A percentile compares a stretch with the other conserved stretches of the same genome.
Evolutionary conservation across 1,140 invertebrate genomes (phyloP).

Genomic region (Geopemphigus sp.): DNA sequence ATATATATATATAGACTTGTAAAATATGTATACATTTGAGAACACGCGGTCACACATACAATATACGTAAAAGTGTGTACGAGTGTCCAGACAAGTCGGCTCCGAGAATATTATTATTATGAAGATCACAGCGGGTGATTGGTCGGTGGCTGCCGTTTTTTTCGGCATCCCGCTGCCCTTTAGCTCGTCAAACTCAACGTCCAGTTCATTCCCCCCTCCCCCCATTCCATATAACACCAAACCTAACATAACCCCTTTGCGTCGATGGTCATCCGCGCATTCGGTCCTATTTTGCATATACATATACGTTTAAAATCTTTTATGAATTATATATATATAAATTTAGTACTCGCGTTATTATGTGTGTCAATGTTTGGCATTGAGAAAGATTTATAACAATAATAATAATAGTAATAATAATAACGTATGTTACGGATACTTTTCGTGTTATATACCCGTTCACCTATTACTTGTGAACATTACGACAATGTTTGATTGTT

Average conservation of each 20-base stretch:
- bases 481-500: not conserved
- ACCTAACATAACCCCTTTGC: not conserved
- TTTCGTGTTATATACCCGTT: not conserved
- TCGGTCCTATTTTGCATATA: too few relatives aligned
- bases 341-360: not conserved
- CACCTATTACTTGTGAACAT: not conserved
- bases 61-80: not conserved
- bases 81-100: constrained; percentile 20
- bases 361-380: constrained; percentile 35
- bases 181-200: constrained; percentile 25
- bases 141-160: constrained; percentile 35
- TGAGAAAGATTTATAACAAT: constrained; percentile 34
- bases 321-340: not conserved
- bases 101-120: constrained; percentile 34
- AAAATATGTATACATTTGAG: not conserved
- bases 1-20: too few relatives aligned
- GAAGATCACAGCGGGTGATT: constrained; percentile 28
- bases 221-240: too few relatives aligned
- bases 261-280: too few relatives aligned
- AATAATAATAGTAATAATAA: not conserved
- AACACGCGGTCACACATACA: not conserved
- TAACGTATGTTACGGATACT: not conserved
- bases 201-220: not conserved
- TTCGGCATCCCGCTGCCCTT: constrained; percentile 14
- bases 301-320: constrained; percentile 22